These are phyloP conservation scores for Macroramphosus scolopax DNA, from an alignment of 2,797 vertebrate genomes.

Conservation along the genomic window DNA sequence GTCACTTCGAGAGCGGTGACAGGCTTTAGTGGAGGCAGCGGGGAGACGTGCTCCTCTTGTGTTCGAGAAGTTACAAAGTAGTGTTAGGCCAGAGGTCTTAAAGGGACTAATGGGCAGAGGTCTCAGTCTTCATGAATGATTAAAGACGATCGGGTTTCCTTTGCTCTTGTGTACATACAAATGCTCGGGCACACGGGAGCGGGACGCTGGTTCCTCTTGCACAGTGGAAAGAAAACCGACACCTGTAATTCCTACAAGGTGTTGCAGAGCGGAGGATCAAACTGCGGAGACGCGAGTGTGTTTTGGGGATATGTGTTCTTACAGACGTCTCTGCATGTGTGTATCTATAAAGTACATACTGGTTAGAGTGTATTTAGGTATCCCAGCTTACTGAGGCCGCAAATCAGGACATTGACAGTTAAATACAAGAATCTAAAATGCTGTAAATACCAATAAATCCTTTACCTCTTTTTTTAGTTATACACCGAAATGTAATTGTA, in stretches of 20 bases:
- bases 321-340: slow-evolving; percentile 10
- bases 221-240: slow-evolving; percentile 80
- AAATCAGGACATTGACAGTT: no score
- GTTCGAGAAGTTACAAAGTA: slow-evolving; percentile 67
- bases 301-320: slow-evolving; percentile 23
- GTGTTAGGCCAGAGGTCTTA: slow-evolving; percentile 70
- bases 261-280: slow-evolving; percentile 33
- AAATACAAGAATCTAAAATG: no score
- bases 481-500: no score
- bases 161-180: slow-evolving; percentile 47
- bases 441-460: no score
- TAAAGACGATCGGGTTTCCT: slow-evolving; percentile 74
- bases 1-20: slow-evolving; percentile 23
- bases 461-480: no score
- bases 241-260: slow-evolving; percentile 73
- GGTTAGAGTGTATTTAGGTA: no score
- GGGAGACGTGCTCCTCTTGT: slow-evolving; percentile 55
- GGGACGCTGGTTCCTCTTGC: slow-evolving; percentile 65
- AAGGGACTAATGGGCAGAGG: slow-evolving; percentile 63
- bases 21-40: slow-evolving; percentile 15
- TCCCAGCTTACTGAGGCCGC: no score
- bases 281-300: not conserved
- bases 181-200: slow-evolving; percentile 25
- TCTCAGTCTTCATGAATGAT: slow-evolving; percentile 73
- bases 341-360: no score